These are phyloP conservation scores for Dolichallabes microphthalmus DNA, from an alignment of 2,113 vertebrate genomes.

Conservation along the genomic window DNA sequence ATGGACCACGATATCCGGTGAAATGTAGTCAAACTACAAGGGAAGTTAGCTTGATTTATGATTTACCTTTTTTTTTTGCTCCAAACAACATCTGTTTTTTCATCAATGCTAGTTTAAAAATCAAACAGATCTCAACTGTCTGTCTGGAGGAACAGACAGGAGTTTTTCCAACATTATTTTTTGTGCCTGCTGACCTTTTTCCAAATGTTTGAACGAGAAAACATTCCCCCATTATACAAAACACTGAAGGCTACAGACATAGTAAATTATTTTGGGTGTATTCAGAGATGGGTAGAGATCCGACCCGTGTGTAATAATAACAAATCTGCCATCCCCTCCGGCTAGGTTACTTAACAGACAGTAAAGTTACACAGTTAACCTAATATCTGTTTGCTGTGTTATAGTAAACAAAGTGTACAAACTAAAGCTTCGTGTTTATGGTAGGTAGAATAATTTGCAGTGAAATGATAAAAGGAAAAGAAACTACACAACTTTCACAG, in stretches of 20 bases:
- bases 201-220: constrained; percentile 16
- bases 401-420: not conserved
- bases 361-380: not conserved
- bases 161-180: constrained; percentile 5
- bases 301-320: not conserved
- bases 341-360: not conserved
- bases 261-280: not conserved
- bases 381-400: not conserved
- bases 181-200: not conserved
- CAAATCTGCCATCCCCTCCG: not conserved
- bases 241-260: not conserved
- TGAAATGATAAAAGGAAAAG: not conserved
- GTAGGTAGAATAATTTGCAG: not conserved
- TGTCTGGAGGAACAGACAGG: not conserved
- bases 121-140: not conserved
- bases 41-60: not conserved
- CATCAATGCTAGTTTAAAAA: not conserved
- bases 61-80: not conserved
- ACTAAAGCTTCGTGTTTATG: not conserved
- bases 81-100: not conserved
- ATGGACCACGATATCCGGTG: not conserved
- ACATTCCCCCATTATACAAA: not conserved
- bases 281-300: not conserved
- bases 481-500: not conserved
- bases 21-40: constrained; percentile 2